phyloP scores from a whole-genome alignment of 2,888 invertebrate species.

The Eilema sororculum region DNA sequence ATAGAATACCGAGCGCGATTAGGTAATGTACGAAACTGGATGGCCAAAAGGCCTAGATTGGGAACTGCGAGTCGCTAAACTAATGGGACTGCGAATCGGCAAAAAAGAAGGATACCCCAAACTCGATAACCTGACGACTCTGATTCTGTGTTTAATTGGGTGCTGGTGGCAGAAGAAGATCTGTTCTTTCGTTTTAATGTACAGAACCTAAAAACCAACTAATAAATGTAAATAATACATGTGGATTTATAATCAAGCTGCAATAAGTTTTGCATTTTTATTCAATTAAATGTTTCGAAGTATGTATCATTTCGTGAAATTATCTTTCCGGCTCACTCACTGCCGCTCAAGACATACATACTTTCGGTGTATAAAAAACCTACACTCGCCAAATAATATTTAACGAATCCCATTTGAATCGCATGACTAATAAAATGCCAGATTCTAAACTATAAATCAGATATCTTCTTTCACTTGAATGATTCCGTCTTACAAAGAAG shows the following conservation, averaged over 20 bases:
- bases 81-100: neutral
- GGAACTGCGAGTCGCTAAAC: too few relatives aligned
- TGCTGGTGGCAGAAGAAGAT: too few relatives aligned
- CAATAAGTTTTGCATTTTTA: constrained; percentile 6
- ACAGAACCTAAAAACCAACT: neutral
- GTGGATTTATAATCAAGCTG: constrained; percentile 6
- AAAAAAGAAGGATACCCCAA: neutral
- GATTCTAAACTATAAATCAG: constrained; percentile 18
- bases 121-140: too few relatives aligned
- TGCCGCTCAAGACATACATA: constrained; percentile 29
- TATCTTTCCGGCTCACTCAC: constrained; percentile 28
- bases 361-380: constrained; percentile 25
- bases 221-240: neutral
- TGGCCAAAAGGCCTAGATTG: too few relatives aligned
- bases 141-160: too few relatives aligned
- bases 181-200: too few relatives aligned
- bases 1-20: too few relatives aligned
- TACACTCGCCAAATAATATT: constrained; percentile 23
- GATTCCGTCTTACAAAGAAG: constrained; percentile 17
- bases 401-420: constrained; percentile 32
- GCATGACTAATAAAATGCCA: constrained; percentile 26
- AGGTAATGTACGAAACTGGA: too few relatives aligned
- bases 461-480: constrained; percentile 18
- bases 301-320: constrained; percentile 18
- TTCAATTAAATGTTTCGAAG: constrained; percentile 3